Conservation (phyloP, 2,797 vertebrate genomes). For the Sarcophilus harrisii region DNA sequence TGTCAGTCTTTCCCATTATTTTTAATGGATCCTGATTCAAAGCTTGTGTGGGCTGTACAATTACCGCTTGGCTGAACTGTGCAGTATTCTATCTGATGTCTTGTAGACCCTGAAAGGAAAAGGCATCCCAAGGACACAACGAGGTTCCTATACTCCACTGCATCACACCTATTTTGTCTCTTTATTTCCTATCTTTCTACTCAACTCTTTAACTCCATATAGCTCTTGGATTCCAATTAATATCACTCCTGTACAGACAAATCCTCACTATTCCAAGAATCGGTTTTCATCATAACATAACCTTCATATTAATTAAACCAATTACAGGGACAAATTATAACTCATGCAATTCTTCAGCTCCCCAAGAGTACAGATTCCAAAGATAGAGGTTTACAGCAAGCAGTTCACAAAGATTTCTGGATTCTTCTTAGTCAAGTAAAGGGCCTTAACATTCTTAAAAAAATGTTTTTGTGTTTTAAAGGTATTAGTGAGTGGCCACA, state of each 20-base stretch:
- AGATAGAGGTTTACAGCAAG: not conserved
- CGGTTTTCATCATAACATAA: not conserved
- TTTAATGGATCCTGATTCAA: conserved; percentile 79
- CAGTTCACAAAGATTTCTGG: conserved; percentile 4
- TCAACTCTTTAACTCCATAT: not conserved
- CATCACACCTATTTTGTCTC: not conserved
- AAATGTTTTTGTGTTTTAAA: conserved; percentile 15
- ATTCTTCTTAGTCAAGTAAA: conserved; percentile 17
- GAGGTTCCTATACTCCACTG: not conserved
- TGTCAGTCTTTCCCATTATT: conserved; percentile 75
- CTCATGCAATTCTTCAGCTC: no score
- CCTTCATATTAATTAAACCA: not conserved
- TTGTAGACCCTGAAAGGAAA: conserved; percentile 50
- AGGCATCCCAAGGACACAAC: conserved; percentile 71
- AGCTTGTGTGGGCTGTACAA: conserved; percentile 61
- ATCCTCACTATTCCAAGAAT: fast-evolving
- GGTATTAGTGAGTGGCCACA: not conserved
- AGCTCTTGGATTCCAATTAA: not conserved
- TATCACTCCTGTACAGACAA: not conserved
- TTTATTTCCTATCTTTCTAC: not conserved
- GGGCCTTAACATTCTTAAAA: conserved; percentile 4
- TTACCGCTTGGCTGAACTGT: conserved; percentile 59
- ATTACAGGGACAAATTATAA: not conserved
- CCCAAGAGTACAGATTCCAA: not conserved
- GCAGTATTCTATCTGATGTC: conserved; percentile 55